phyloP scores from a whole-genome alignment of 2,888 invertebrate genomes.

The Pinctada fucata region DNA sequence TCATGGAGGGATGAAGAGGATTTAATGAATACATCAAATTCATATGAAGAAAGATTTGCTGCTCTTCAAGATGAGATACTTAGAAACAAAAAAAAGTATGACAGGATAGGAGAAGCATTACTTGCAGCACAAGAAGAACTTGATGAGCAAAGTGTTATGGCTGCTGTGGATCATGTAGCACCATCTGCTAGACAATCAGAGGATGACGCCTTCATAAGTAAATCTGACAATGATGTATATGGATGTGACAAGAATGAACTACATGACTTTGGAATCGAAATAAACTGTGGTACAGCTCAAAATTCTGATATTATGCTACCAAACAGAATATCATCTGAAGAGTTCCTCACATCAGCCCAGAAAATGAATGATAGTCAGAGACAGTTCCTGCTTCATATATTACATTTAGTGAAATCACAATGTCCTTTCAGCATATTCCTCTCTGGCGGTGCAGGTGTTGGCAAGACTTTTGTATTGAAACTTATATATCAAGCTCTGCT shows the following conservation, averaged over 20 bases:
- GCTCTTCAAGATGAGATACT: not conserved
- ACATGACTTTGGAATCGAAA: slow-evolving; percentile 6
- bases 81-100: not conserved
- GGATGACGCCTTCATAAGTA: not conserved
- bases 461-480: slow-evolving; percentile 43
- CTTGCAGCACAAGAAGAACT: not conserved
- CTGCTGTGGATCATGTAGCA: not conserved
- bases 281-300: not conserved
- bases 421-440: slow-evolving; percentile 41
- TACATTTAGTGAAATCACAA: not conserved
- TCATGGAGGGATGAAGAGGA: slow-evolving; percentile 9
- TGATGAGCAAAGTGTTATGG: not conserved
- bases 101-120: slow-evolving; percentile 4
- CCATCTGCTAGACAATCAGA: slow-evolving; percentile 10
- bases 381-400: not conserved
- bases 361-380: not conserved
- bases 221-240: not conserved
- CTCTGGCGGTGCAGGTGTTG: slow-evolving; percentile 49
- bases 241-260: not conserved
- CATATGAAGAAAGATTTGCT: slow-evolving; percentile 7
- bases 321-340: slow-evolving; percentile 1
- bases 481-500: slow-evolving; percentile 45
- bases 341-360: not conserved
- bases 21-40: not conserved
- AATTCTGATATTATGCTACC: not conserved